Evolutionary conservation across 1,140 invertebrate genomes (phyloP).

Genomic region (Stegodyphus dumicola): DNA sequence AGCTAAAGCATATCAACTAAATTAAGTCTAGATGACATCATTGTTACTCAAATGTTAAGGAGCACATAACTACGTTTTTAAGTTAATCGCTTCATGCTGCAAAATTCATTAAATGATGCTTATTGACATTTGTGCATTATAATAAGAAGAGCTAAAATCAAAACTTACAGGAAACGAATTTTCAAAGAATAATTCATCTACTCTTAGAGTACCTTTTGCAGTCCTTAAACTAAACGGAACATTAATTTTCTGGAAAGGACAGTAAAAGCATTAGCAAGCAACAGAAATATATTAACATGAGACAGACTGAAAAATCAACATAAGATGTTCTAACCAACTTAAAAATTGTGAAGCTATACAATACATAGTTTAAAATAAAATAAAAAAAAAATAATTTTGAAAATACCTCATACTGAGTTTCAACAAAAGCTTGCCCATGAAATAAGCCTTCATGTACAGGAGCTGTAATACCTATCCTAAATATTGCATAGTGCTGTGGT

Average conservation of each 20-base stretch:
- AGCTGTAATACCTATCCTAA: constrained; percentile 79
- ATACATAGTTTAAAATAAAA: constrained; percentile 14
- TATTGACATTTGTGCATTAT: too few relatives aligned
- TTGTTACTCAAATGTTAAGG: too few relatives aligned
- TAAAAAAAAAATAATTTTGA: constrained; percentile 12
- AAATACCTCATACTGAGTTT: constrained; percentile 77
- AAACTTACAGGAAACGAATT: constrained; percentile 84
- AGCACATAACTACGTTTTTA: too few relatives aligned
- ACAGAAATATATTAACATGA: too few relatives aligned
- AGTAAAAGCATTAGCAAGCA: neutral
- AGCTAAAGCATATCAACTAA: too few relatives aligned
- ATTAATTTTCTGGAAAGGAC: constrained; percentile 62
- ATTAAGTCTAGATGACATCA: too few relatives aligned
- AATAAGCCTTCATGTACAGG: constrained; percentile 77
- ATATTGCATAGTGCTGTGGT: constrained; percentile 78
- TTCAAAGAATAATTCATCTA: constrained; percentile 76
- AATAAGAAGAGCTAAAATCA: constrained; percentile 15
- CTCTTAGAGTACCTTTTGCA: constrained; percentile 69
- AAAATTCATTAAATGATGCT: too few relatives aligned
- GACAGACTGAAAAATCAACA: too few relatives aligned
- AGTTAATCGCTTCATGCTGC: too few relatives aligned
- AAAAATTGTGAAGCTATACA: neutral
- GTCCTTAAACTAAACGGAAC: constrained; percentile 65
- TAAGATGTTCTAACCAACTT: too few relatives aligned
- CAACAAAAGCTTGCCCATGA: constrained; percentile 78